Conservation (phyloP, 1,140 invertebrate genomes). For the Trichomalopsis sarcophagae region DNA sequence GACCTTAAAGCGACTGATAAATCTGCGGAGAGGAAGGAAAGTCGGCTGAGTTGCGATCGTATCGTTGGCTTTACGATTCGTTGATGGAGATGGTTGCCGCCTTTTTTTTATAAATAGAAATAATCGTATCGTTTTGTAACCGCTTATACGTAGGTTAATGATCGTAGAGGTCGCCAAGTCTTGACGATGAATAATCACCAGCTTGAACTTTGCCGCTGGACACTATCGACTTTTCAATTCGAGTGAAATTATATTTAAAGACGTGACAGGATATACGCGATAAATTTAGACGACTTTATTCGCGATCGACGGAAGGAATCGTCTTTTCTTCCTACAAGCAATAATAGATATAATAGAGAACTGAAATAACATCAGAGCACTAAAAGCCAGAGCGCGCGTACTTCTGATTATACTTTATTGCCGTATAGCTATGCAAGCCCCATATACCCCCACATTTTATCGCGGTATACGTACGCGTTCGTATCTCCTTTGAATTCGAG, state of each 20-base stretch:
- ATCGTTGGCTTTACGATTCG: not conserved
- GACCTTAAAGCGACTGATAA: not conserved
- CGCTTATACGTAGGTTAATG: no score
- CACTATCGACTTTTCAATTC: no score
- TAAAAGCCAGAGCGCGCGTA: not conserved
- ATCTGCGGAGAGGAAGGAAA: not conserved
- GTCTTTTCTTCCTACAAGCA: no score
- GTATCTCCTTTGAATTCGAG: constrained; percentile 1
- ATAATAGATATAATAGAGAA: not conserved
- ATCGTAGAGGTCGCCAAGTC: no score
- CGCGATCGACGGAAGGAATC: not conserved
- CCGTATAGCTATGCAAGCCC: not conserved
- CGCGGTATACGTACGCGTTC: not conserved
- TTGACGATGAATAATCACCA: no score
- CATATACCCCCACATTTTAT: not conserved
- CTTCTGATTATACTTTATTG: constrained; percentile 5
- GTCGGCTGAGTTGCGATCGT: not conserved
- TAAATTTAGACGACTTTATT: not conserved
- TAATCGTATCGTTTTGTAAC: no score
- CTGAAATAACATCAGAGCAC: no score
- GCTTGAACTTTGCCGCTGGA: no score
- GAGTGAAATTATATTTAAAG: no score
- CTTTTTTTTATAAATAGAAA: no score
- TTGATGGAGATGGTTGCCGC: not conserved
- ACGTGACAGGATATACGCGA: not conserved